Base-by-base conservation (phyloP, 2,888 invertebrate species). In the Dastarcus helophoroides region DNA sequence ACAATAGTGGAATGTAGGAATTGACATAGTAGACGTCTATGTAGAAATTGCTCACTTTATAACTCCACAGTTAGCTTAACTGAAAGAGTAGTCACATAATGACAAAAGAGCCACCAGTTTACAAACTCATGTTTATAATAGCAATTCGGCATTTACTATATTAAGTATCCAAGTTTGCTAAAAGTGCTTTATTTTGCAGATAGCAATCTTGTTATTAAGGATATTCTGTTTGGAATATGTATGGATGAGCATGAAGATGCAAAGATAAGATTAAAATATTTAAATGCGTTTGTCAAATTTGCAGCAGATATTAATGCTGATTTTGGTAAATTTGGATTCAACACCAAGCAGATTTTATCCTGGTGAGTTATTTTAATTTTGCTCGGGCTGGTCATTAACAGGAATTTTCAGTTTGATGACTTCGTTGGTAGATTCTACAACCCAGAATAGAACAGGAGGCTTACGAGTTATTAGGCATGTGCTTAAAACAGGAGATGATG, bases 371-470 rank as follows among this genome's bases (percentile, higher is more conserved):
- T 14, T 10, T 6, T 22, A 14, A 12, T 26, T 16, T 10, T 22
- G 9, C 16, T 17, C 19, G 19, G n/a, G n/a, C 6, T n/a, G 6
- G 19, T 17, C n/a, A 8, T 9, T 29, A 16, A 32, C 14, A 13
- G 13, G n/a, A 12, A 29, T 44, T 64, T 67, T 31, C 55, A 94
- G 95, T 62, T 71, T 95, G 53, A 78, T 90, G 46, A 71, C 85
- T 37, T 77, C 84, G 33, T 68, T 93, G 44, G 71, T 89, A 31
- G 81, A 90, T 60, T 83, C 90, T 44, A 80, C 85, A 39, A 83
- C 88, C 47, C 85, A 89, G 59, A 79, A 95, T 34, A 73, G 94
- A 52, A 86, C 91, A 41, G 89, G 86, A 32, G 81, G 86, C 21
- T 66, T 95, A 40, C 73, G 94, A 50, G 84, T 85, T 29, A 71